Conservation (phyloP, 2,888 invertebrate species). For the Elgonia sp. region DNA sequence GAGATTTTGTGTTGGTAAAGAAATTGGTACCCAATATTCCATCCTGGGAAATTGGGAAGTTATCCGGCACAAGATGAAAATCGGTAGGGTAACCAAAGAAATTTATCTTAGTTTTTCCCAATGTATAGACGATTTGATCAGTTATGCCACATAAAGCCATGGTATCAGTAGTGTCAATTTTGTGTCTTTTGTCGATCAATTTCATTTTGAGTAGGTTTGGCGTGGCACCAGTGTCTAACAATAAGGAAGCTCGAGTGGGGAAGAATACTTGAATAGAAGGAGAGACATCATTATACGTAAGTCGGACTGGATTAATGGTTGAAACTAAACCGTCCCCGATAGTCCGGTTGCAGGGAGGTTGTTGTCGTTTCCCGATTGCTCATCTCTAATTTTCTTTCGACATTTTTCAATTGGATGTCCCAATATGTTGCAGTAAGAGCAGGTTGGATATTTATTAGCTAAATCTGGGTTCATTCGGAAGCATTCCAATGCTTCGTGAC, state of each 20-base stretch:
- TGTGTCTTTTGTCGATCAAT: background rate
- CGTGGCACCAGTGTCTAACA: no score
- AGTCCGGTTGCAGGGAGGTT: constrained; percentile 5
- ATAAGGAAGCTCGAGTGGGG: no score
- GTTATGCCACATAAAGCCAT: constrained; percentile 29
- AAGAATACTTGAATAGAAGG: no score
- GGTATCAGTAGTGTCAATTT: background rate
- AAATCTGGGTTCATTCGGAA: background rate
- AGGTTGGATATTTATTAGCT: no score
- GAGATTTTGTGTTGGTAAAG: background rate
- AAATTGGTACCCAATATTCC: constrained; percentile 24
- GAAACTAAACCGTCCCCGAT: no score
- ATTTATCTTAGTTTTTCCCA: constrained; percentile 8
- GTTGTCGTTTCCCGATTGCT: background rate
- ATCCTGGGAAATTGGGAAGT: constrained; percentile 31
- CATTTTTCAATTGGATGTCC: no score
- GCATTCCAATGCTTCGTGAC: no score
- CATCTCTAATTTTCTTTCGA: no score
- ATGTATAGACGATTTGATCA: constrained; percentile 4
- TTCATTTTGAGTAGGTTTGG: no score
- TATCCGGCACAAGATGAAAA: constrained; percentile 22
- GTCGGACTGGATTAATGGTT: no score
- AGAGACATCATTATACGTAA: no score
- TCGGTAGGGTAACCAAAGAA: constrained; percentile 11
- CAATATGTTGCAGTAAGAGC: no score